phyloP scores from a whole-genome alignment of 2,113 vertebrate species.

The Mesitornis unicolor region DNA sequence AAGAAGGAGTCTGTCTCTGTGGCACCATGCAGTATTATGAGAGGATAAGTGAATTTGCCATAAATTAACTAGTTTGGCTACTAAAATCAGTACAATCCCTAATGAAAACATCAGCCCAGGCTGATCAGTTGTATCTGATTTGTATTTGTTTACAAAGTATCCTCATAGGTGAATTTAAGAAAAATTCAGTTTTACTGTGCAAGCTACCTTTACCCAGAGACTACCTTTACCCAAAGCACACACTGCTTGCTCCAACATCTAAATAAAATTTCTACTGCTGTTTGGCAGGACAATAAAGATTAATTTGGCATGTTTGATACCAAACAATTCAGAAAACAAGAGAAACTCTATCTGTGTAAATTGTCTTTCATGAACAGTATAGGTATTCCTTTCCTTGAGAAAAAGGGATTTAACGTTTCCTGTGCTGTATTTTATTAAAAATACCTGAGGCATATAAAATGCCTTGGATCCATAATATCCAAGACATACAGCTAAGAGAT shows the following conservation, averaged over 20 bases:
- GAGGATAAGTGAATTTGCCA: neutral
- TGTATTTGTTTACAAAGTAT: neutral
- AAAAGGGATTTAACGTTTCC: neutral
- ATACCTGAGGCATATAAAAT: neutral
- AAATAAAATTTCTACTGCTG: neutral
- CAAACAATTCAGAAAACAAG: neutral
- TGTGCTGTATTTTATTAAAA: neutral
- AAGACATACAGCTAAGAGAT: neutral
- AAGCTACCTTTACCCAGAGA: neutral
- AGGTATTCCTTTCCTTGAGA: neutral
- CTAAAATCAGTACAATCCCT: neutral
- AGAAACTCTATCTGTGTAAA: neutral
- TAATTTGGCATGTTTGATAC: neutral
- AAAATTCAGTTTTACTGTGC: neutral
- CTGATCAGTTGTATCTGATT: neutral
- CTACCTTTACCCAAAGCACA: neutral
- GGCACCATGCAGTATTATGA: neutral
- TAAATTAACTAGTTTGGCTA: neutral
- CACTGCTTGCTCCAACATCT: neutral
- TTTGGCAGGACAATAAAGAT: neutral
- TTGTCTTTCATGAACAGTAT: neutral
- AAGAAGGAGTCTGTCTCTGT: neutral
- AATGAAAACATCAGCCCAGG: neutral
- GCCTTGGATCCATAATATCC: neutral
- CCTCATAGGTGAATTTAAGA: neutral